Base-by-base conservation (phyloP, 1,140 invertebrate genomes). In the Microvelia longipes region DNA sequence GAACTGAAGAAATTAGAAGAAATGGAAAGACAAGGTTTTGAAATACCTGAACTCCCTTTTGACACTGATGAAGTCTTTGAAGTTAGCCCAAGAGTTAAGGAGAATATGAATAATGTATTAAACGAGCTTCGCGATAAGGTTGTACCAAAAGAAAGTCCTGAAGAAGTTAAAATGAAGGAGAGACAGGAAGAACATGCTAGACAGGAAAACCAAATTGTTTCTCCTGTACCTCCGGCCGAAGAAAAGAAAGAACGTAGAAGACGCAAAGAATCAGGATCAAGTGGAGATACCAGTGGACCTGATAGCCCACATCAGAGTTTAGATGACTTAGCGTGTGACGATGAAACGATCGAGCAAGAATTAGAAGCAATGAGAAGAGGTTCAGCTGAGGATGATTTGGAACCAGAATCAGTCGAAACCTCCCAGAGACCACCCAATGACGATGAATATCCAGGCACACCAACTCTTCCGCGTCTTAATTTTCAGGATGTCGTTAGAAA, bases 1-100 rank as follows among this genome's bases (percentile, higher is more conserved):
- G 92, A 94, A 76, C 76, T 94, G 68, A 82, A 89, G 65, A 92
- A 94, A 79, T 77, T 95, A 50, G 90, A 94, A 79, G 89, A 93
- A 81, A 82, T 94, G 76, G 92, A 95, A 78, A 82, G 87, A 72
- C 88, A 89, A 72, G 85, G 85, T 5, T 84, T 88, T 73, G 75
- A 87, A 35, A 87, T 89, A 75, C 78, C 82, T 2, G 85, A 88
- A 79, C 83, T 85, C 75, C 81, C 84, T 19, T 26, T 29, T 60
- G 30, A 70, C 29, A 19, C 35, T 19, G 19, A 70, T 2, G 24
- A 26, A n/a, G 84, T 80, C 71, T 83, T 86, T 73, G 85, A 88
- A 0, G 24, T 70, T 11, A 83, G 86, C 72, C 85, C 89, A 73
- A 81, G 85, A 71, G 85, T 91, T 1, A 91, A 90, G 79, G 85